phyloP scores from a whole-genome alignment of 2,113 vertebrate species.

The Brevimyrus niger region DNA sequence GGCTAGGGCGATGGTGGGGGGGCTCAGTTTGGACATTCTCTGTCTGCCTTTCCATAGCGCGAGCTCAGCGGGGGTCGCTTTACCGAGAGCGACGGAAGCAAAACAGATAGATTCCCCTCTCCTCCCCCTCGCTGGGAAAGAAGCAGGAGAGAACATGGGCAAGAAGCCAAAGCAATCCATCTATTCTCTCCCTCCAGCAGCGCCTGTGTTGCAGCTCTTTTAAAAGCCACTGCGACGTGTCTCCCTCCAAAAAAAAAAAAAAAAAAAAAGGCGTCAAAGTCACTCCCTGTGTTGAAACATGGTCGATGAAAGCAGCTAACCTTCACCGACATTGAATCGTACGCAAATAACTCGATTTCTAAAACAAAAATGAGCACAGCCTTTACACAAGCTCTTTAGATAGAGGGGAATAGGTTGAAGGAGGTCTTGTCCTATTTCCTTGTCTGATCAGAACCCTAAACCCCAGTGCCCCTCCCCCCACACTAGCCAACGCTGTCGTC shows the following conservation, averaged over 20 bases:
- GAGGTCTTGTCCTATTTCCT: constrained; percentile 63
- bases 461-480: constrained; percentile 65
- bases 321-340: not conserved
- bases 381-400: constrained; percentile 44
- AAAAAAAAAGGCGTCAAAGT: constrained; percentile 3
- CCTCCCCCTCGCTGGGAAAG: constrained; percentile 61
- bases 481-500: constrained; percentile 58
- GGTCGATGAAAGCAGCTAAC: constrained; percentile 10
- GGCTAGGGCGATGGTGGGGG: constrained; percentile 34
- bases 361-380: constrained; percentile 31
- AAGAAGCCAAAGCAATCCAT: constrained; percentile 67
- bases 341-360: not conserved
- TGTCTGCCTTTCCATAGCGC: constrained; percentile 52
- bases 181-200: constrained; percentile 60
- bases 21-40: constrained; percentile 49
- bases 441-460: constrained; percentile 68
- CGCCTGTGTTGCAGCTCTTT: constrained; percentile 54
- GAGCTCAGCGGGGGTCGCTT: constrained; percentile 62
- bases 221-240: constrained; percentile 54
- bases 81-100: constrained; percentile 63
- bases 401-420: constrained; percentile 39
- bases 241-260: constrained; percentile 44
- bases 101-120: constrained; percentile 65
- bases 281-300: not conserved
- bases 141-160: constrained; percentile 57